phyloP scores from a whole-genome alignment of 2,113 vertebrate species.

The Callithrix jacchus region DNA sequence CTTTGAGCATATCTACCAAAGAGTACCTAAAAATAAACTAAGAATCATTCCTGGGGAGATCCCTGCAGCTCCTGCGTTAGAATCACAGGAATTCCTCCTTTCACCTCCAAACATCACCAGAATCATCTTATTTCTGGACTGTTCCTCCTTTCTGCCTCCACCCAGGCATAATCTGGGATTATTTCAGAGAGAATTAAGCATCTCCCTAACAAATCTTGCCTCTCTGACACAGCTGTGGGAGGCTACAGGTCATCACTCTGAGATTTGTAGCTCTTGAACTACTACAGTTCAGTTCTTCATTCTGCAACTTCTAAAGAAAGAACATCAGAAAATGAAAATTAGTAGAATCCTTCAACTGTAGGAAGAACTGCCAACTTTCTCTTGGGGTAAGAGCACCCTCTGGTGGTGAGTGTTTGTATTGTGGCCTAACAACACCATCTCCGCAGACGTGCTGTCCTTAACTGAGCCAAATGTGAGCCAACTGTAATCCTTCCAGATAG shows the following conservation, averaged over 20 bases:
- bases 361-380: constrained; percentile 53
- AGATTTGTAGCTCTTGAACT: not conserved
- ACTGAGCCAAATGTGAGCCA: not conserved
- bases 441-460: not conserved
- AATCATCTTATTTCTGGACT: not conserved
- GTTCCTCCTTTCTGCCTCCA: not conserved
- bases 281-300: not conserved
- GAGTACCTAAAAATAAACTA: not conserved
- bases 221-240: not conserved
- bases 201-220: not conserved
- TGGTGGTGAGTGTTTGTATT: constrained; percentile 77
- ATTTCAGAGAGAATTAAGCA: not conserved
- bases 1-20: not conserved
- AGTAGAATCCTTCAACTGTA: not conserved
- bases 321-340: not conserved
- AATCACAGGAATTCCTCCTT: not conserved
- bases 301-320: not conserved
- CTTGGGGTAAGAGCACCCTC: constrained; percentile 82
- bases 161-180: not conserved
- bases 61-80: not conserved
- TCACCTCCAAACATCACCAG: not conserved
- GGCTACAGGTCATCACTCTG: not conserved
- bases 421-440: not conserved
- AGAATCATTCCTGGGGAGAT: not conserved
- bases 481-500: not conserved